Conservation (phyloP, 2,888 invertebrate species). For the Coelopa pilipes region DNA sequence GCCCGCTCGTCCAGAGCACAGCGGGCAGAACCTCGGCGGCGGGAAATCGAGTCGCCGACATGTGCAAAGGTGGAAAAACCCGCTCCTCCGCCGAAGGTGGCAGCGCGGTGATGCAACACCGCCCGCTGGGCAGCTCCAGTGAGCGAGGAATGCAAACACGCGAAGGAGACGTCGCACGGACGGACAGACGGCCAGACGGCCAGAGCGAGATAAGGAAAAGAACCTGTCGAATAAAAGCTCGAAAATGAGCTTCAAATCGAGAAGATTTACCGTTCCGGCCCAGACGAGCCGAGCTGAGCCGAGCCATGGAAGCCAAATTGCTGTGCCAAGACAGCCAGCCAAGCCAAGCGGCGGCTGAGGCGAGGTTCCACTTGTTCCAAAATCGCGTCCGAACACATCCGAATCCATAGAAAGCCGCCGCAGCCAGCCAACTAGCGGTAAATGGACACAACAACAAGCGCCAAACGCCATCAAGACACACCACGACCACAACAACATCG, state of each 20-base stretch:
- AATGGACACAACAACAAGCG: too few relatives aligned
- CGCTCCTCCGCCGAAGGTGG: neutral
- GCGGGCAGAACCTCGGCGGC: neutral
- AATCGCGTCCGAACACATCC: too few relatives aligned
- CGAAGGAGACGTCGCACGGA: neutral
- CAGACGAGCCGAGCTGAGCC: too few relatives aligned
- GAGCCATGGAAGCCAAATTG: too few relatives aligned
- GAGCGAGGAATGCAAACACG: neutral
- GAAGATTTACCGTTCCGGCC: neutral
- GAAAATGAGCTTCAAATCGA: constrained; percentile 1
- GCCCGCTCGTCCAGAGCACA: neutral
- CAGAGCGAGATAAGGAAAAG: neutral
- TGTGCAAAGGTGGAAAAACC: neutral
- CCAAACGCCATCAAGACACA: too few relatives aligned
- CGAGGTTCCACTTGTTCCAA: too few relatives aligned
- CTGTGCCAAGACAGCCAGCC: too few relatives aligned
- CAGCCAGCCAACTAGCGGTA: too few relatives aligned
- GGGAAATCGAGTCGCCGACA: neutral
- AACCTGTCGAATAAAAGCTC: neutral
- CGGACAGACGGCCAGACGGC: too few relatives aligned
- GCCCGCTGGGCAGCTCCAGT: neutral
- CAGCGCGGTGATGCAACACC: constrained; percentile 14
- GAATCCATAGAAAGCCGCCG: too few relatives aligned
- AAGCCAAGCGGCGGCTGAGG: too few relatives aligned
- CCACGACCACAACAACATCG: too few relatives aligned